These are phyloP conservation scores for Leptopilina clavipes DNA, from an alignment of 1,140 invertebrate genomes.

Conservation along the genomic window DNA sequence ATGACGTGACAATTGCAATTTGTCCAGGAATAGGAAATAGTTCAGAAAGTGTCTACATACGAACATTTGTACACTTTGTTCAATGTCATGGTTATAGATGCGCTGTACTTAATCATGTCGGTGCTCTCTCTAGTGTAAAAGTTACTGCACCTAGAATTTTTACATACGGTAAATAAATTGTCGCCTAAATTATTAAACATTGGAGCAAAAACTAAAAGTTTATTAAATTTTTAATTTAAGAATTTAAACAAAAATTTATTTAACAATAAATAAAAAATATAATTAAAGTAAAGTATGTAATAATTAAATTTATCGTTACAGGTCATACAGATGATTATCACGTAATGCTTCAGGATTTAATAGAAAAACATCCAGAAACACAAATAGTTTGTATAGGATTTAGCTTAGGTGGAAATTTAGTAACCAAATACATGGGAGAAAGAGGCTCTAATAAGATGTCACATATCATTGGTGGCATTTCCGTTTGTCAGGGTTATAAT, in stretches of 20 bases:
- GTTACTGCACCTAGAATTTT: slow-evolving; percentile 92
- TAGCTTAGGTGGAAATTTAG: slow-evolving; percentile 91
- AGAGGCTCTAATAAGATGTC: slow-evolving; percentile 76
- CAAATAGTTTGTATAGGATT: slow-evolving; percentile 90
- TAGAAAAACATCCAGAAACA: slow-evolving; percentile 83
- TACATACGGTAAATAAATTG: slow-evolving; percentile 84
- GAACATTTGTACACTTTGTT: slow-evolving; percentile 92
- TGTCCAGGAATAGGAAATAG: slow-evolving; percentile 95
- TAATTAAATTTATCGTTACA: slow-evolving; percentile 66
- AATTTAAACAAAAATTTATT: too few relatives aligned
- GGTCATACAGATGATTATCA: slow-evolving; percentile 90
- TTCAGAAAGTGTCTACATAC: slow-evolving; percentile 93
- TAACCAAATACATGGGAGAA: slow-evolving; percentile 93
- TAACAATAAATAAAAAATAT: background rate
- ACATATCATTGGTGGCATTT: slow-evolving; percentile 89
- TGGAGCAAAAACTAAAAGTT: too few relatives aligned
- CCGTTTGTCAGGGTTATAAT: slow-evolving; percentile 94
- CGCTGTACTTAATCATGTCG: slow-evolving; percentile 95
- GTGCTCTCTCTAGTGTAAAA: slow-evolving; percentile 87
- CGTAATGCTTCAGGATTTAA: slow-evolving; percentile 85
- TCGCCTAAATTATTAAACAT: background rate
- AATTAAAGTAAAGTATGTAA: background rate
- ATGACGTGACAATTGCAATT: slow-evolving; percentile 90
- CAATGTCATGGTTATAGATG: slow-evolving; percentile 92
- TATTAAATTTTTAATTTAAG: too few relatives aligned